Evolutionary conservation across 2,888 invertebrate genomes (phyloP).

Genomic region (Cacoxenus indagator): DNA sequence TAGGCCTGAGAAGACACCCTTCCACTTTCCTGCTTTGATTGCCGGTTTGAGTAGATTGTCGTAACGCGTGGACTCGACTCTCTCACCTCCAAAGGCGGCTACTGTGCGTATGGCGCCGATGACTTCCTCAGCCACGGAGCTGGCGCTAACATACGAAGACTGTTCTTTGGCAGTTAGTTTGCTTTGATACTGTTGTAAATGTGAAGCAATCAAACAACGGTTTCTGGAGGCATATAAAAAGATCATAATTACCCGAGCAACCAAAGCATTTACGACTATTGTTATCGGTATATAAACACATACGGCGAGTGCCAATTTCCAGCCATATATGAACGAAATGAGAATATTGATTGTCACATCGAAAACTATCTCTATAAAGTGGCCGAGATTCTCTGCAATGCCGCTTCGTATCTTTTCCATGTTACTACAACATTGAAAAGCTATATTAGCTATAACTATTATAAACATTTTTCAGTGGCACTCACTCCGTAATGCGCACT

Average conservation of each 20-base stretch:
- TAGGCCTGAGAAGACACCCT: constrained; percentile 77
- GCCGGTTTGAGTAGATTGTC: constrained; percentile 73
- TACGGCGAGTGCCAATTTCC: constrained; percentile 86
- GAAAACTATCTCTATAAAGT: constrained; percentile 78
- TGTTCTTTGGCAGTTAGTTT: constrained; percentile 77
- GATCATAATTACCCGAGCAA: constrained; percentile 76
- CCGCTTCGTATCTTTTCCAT: constrained; percentile 85
- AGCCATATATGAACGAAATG: constrained; percentile 83
- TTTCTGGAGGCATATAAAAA: too few species aligned
- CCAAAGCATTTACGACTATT: constrained; percentile 78
- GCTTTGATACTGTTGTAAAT: constrained; percentile 74
- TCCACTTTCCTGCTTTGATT: constrained; percentile 74
- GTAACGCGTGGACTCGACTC: constrained; percentile 77
- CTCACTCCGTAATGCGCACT: constrained; percentile 80
- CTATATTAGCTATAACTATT: neutral
- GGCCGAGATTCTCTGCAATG: constrained; percentile 85
- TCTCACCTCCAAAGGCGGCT: constrained; percentile 82
- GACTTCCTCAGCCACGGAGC: constrained; percentile 82
- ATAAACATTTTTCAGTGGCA: neutral
- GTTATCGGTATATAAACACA: constrained; percentile 82
- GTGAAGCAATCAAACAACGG: neutral
- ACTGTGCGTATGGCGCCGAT: constrained; percentile 81
- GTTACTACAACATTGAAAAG: constrained; percentile 72
- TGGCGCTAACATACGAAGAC: constrained; percentile 81
- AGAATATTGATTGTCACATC: constrained; percentile 52